These are phyloP conservation scores for Hyaena hyaena DNA, from an alignment of 2,113 vertebrate species.

Conservation along the genomic window DNA sequence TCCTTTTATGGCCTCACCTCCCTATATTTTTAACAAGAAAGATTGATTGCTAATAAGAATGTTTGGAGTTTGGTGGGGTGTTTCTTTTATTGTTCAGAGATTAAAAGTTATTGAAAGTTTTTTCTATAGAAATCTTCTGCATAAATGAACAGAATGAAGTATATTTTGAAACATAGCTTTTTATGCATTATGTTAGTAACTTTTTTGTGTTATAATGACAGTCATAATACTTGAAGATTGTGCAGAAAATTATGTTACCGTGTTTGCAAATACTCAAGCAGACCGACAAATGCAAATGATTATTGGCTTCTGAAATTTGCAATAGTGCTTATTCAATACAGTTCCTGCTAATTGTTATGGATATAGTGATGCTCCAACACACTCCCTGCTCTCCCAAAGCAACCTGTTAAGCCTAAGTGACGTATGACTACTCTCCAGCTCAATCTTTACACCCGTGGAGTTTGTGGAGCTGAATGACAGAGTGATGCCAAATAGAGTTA, in stretches of 20 bases:
- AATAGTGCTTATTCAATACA: background rate
- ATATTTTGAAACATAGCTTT: background rate
- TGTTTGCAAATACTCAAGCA: background rate
- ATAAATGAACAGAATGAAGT: background rate
- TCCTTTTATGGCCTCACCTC: background rate
- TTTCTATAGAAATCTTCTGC: background rate
- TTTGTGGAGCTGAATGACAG: background rate
- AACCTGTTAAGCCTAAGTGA: background rate
- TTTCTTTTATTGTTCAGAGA: background rate
- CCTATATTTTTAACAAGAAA: slow-evolving; percentile 3
- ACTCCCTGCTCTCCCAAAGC: background rate
- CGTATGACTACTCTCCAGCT: background rate
- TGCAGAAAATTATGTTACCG: background rate
- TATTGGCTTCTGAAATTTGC: background rate
- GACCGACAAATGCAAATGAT: background rate
- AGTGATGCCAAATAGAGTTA: background rate
- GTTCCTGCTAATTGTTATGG: background rate
- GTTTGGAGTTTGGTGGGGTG: background rate
- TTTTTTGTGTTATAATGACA: background rate
- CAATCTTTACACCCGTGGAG: background rate
- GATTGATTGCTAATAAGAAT: background rate
- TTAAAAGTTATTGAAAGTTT: background rate
- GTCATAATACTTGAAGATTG: background rate
- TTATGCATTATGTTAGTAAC: background rate
- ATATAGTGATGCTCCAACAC: background rate